Evolutionary conservation across 2,113 vertebrate species (phyloP), one percentile per base, ranked within the genome.

Genomic region (Dasypus novemcinctus): DNA sequence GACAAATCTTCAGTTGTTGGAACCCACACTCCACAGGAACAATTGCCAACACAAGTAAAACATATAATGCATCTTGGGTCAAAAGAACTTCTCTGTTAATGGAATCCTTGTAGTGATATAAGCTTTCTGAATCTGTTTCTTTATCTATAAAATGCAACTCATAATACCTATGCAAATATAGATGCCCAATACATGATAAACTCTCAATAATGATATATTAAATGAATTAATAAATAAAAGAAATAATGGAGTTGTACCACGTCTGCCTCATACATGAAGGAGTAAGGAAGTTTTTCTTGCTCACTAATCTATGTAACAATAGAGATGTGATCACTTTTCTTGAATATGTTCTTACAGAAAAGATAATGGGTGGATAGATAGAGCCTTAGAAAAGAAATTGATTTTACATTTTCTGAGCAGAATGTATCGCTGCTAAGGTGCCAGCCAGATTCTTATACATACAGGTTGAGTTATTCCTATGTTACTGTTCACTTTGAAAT

Each of bases 401-500:
- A 49, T 23, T 74, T 66, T 86, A 54, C 46, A 79, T 76, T 90
- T 92, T 88, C 86, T 95, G 89, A 89, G 43, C 71, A 96, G 66
- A 90, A 83, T 91, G 52, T 88, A 52, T 85, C 49, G 43, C 68
- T 90, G 61, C 68, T 91, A 76, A 96, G 46, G 33, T 69, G 72
- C 46, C 87, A 93, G 75, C 68, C 52, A 87, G 52, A 95, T 21
- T 87, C 68, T 69, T 93, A 54, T 21, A 57, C 93, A 54, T 59
- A 95, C 33, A 83, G 91, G 43, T 49, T 94, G 52, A 94, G 78
- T 95, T 82, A 95, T 76, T 91, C 46, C 31, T 63, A 49, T 84
- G 91, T 93, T 68, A 36, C 87, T 95, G 69, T 90, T 96, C 94
- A 95, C 36, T 96, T 93, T 82, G 78, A 97, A 97, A 95, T 96